Evolutionary conservation across 2,888 invertebrate genomes (phyloP).

Genomic region (Hoplodrina blanda): DNA sequence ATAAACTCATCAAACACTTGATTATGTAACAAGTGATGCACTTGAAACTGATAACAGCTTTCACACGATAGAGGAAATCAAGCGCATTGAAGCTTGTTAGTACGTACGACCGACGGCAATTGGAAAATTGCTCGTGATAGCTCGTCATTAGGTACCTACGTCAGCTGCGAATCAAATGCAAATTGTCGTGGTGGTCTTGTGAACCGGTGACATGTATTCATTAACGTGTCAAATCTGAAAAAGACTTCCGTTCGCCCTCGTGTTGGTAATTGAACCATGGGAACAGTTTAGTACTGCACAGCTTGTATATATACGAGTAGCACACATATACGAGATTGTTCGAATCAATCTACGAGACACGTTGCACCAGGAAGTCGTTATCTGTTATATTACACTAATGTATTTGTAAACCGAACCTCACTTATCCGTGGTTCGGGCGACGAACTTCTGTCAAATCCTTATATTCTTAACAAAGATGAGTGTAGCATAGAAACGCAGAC

Average conservation of each 20-base stretch:
- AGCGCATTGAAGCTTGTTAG: constrained; percentile 44
- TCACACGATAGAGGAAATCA: constrained; percentile 23
- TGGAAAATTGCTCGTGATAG: constrained; percentile 49
- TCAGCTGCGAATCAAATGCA: constrained; percentile 40
- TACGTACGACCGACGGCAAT: constrained; percentile 27
- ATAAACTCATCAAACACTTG: constrained; percentile 16
- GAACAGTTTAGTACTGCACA: constrained; percentile 16
- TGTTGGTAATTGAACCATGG: constrained; percentile 12
- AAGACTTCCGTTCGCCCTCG: constrained; percentile 11
- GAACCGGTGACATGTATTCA: constrained; percentile 37
- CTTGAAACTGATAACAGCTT: constrained; percentile 15
- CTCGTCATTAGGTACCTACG: constrained; percentile 18
- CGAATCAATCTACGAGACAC: constrained; percentile 18
- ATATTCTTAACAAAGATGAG: neutral
- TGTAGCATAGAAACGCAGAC: neutral
- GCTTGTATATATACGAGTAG: constrained; percentile 3
- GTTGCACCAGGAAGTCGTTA: neutral
- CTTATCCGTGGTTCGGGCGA: neutral
- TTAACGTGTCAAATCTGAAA: constrained; percentile 41
- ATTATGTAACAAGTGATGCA: constrained; percentile 19
- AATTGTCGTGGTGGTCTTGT: constrained; percentile 44
- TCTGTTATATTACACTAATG: constrained; percentile 2
- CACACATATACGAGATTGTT: constrained; percentile 7
- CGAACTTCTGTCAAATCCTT: neutral
- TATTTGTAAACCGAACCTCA: neutral